Evolutionary conservation across 2,888 invertebrate species (phyloP), one percentile per base, ranked within the genome.

Genomic region (Drosophila sordidula): DNA sequence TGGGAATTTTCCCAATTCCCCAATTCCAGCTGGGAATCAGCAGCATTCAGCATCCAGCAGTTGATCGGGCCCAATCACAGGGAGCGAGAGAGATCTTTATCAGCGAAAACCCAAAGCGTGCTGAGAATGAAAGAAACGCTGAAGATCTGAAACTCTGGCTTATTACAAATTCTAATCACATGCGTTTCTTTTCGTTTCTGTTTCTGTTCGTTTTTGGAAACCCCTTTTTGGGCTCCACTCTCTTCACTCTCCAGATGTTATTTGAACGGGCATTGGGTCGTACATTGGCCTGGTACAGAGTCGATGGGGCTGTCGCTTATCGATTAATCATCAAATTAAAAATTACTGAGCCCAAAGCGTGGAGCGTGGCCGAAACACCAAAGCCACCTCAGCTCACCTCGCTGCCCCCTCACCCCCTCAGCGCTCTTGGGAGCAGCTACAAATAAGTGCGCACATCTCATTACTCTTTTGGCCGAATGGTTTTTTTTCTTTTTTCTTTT

Each of bases 291-390:
- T 54, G 72, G 39, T 18, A 38, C n/a, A 26, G 29, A 64, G 79
- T 63, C 79, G 64, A 59, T 78, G 63, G 45, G 62, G 81, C 87
- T 80, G 88, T 80, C 76, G 78, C 80, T 87, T 89, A 89, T 89
- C 89, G 86, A 86, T 86, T 87, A 86, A 86, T 86, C 89, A 89
- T 87, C 70, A 82, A 89, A 87, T 86, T 87, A 87, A 87, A 85
- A 75, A 75, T 78, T 78, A 73, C 86, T 72, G 86, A 70, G 57
- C 78, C 67, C 78, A 82, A 78, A 82, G 81, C 86, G 81, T 83
- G 76, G 84, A 83, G 84, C 84, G 79, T 80, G 81, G 79, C 81
- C 84, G 58, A 73, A 82, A 68, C 76, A 81, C 45, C 67, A 75
- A 45, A 42, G 36, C 44, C 49, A 64, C 22, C 51, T 26, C 12